A percentile compares a stretch with the other conserved stretches of the same genome.
Conservation (phyloP, 35 echinoderm and acorn worm species). For the Ptychodera flava region DNA sequence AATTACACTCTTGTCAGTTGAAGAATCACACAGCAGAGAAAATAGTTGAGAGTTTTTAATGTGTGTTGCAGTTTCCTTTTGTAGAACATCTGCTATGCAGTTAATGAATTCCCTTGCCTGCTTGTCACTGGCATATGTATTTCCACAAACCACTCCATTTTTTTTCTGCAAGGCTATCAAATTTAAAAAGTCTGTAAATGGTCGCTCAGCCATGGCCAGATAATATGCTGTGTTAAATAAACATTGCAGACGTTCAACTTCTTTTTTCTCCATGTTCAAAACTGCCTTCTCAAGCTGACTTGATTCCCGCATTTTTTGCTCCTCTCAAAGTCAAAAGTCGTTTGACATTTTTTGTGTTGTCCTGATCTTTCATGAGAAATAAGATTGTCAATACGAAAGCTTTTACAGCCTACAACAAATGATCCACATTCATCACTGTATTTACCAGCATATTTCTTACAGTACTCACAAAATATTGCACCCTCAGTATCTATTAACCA, state of each 20-base stretch:
- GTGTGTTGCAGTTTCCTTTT: too few relatives aligned
- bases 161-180: background rate
- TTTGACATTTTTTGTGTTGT: background rate
- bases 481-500: background rate
- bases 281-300: background rate
- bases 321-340: background rate
- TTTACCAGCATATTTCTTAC: background rate
- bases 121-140: background rate
- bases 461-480: background rate
- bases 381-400: background rate
- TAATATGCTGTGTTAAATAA: background rate
- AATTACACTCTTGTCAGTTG: background rate
- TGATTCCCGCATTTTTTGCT: background rate
- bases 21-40: too few relatives aligned
- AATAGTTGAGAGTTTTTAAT: too few relatives aligned
- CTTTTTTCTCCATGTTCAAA: background rate
- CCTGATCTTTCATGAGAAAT: background rate
- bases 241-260: background rate
- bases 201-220: background rate
- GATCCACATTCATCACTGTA: background rate
- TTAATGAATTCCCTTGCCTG: too few relatives aligned
- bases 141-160: background rate
- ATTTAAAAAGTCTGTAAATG: background rate
- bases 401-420: background rate
- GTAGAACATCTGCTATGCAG: too few relatives aligned